These are phyloP conservation scores for Drosophila serrata DNA, from an alignment of 1,140 invertebrate genomes.

Conservation along the genomic window DNA sequence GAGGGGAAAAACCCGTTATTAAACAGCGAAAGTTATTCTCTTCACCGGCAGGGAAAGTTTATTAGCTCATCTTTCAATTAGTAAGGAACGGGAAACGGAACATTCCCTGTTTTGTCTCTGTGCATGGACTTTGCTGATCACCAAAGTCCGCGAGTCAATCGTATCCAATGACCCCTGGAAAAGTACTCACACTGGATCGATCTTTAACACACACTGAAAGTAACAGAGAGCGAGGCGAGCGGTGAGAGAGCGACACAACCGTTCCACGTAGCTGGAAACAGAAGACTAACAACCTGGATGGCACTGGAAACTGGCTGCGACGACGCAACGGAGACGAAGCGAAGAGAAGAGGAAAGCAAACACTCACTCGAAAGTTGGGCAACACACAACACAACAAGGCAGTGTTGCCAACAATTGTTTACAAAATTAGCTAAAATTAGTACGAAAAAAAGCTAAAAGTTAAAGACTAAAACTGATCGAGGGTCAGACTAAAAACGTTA, in stretches of 20 bases:
- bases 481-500: not conserved
- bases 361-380: slow-evolving; percentile 20
- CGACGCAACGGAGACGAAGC: slow-evolving; percentile 4
- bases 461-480: too few relatives aligned
- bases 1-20: slow-evolving; percentile 38
- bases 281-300: slow-evolving; percentile 14
- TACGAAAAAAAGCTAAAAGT: not conserved
- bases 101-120: not conserved
- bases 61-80: not conserved
- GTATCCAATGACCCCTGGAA: slow-evolving; percentile 55
- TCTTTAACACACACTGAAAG: not conserved
- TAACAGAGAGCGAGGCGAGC: not conserved
- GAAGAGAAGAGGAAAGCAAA: slow-evolving; percentile 33
- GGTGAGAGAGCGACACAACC: slow-evolving; percentile 14
- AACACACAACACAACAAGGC: not conserved
- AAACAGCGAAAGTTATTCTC: slow-evolving; percentile 53
- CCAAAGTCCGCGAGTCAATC: slow-evolving; percentile 36
- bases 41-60: slow-evolving; percentile 1
- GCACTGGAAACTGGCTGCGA: slow-evolving; percentile 7
- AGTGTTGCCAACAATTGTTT: slow-evolving; percentile 17
- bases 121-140: slow-evolving; percentile 20
- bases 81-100: not conserved
- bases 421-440: not conserved
- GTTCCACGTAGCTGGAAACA: slow-evolving; percentile 5
- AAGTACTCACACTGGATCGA: slow-evolving; percentile 19